Percentiles rank a stretch among this genome's conserved stretches.
Conservation (phyloP, 2,888 invertebrate genomes). For the Drosophila multiciliata region DNA sequence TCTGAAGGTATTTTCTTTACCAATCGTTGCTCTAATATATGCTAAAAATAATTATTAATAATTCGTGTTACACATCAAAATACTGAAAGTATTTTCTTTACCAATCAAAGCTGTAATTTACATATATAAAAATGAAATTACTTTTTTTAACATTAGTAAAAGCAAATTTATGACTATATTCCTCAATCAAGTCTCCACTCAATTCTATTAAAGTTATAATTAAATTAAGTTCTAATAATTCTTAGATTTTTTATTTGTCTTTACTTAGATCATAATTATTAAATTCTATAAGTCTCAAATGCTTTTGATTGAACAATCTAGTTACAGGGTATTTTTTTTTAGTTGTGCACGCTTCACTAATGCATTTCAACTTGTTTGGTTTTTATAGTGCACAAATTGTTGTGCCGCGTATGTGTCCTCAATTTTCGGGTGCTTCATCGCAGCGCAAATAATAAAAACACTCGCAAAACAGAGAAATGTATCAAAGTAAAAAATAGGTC, state of each 20-base stretch:
- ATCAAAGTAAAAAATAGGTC: not conserved
- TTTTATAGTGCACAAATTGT: slow-evolving; percentile 64
- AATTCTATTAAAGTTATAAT: not conserved
- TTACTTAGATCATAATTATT: not conserved
- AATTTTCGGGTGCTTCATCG: slow-evolving; percentile 60
- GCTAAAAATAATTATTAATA: not conserved
- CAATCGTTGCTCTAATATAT: too few relatives aligned
- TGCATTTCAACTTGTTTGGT: slow-evolving; percentile 1
- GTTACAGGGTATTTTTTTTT: not conserved
- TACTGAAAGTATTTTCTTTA: too few relatives aligned
- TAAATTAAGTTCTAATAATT: not conserved
- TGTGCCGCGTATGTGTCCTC: slow-evolving; percentile 69
- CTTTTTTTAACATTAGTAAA: not conserved
- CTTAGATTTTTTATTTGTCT: not conserved
- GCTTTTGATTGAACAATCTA: not conserved
- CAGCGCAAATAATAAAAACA: slow-evolving; percentile 13
- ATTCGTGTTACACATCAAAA: too few relatives aligned
- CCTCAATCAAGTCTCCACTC: not conserved
- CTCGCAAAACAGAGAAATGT: not conserved
- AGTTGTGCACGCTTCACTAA: too few relatives aligned
- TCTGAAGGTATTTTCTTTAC: too few relatives aligned
- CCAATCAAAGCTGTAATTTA: too few relatives aligned
- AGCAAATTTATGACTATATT: not conserved
- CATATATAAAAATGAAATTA: not conserved
- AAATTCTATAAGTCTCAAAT: not conserved